phyloP scores from a whole-genome alignment of 2,113 vertebrate species.

The Phoenicopterus ruber region DNA sequence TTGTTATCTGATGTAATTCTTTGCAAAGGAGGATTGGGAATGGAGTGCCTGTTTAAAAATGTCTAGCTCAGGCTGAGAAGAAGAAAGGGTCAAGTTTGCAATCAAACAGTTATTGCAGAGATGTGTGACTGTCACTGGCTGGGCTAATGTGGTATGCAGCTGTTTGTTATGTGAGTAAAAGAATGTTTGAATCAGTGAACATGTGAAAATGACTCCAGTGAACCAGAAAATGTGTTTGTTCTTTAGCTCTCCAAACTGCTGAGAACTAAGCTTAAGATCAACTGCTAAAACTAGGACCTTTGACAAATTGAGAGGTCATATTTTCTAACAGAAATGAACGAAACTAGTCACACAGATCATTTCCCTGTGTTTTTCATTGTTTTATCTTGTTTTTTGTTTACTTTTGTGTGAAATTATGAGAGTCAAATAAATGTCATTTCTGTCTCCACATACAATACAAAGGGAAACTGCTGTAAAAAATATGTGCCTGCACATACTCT shows the following conservation, averaged over 20 bases:
- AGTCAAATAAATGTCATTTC: conserved; percentile 50
- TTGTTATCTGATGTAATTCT: conserved; percentile 87
- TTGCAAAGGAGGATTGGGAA: conserved; percentile 80
- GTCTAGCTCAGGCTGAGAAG: conserved; percentile 78
- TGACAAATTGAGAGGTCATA: conserved; percentile 76
- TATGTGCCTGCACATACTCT: conserved; percentile 1
- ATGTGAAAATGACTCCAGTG: conserved; percentile 82
- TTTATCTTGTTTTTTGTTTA: conserved; percentile 66
- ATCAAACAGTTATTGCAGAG: conserved; percentile 82
- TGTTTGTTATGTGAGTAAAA: conserved; percentile 83
- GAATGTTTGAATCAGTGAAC: conserved; percentile 83
- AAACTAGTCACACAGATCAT: conserved; percentile 63
- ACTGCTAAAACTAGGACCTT: conserved; percentile 74
- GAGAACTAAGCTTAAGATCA: conserved; percentile 78
- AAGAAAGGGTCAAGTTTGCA: conserved; percentile 81
- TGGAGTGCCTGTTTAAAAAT: conserved; percentile 78
- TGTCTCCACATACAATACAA: conserved; percentile 11
- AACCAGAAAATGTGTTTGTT: conserved; percentile 86
- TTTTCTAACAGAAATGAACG: conserved; percentile 72
- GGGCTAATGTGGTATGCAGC: conserved; percentile 82
- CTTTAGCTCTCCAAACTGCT: conserved; percentile 78
- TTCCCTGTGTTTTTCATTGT: conserved; percentile 66
- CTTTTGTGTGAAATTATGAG: conserved; percentile 60
- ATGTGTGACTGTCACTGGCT: conserved; percentile 80
- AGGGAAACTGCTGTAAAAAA: conserved; percentile 48